Evolutionary conservation across 2,113 vertebrate genomes (phyloP), one percentile per base, ranked within the genome.

Genomic region (Pitta sordida): DNA sequence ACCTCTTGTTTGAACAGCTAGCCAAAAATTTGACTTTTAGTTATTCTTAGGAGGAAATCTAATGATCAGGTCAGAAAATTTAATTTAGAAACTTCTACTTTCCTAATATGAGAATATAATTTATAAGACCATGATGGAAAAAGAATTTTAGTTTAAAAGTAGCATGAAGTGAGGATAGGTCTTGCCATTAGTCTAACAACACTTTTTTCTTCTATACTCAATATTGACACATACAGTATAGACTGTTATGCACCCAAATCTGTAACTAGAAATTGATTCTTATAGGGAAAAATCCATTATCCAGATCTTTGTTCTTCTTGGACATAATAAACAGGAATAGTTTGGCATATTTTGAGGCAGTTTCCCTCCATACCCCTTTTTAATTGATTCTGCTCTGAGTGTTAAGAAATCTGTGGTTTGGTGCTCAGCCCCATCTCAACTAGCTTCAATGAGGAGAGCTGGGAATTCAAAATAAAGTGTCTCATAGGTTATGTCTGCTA

Each of bases 401-500:
- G 51, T 93, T 52, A 64, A 90, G 56, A 86, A 92, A 89, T 48
- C 9, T 56, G 58, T 44, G 39, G 29, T 65, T 93, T 60, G 53
- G 37, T 90, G 73, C 67, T 86, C 13, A 1, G 84, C 52, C 59
- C 56, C 53, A 68, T 94, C 91, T 79, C 77, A 94, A 85, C 86
- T 69, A 77, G 69, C 83, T 90, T 95, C 80, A 73, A 56, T 67
- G 41, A 78, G 65, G 64, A 68, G 64, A 81, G 18, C 84, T 94
- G 94, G 64, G 83, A 88, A 94, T 96, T 96, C 74, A 85, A 94
- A 96, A 93, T 83, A 88, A 94, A 92, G 83, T 77, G 76, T 96
- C 95, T 96, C 96, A 90, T 53, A 94, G 95, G 91, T 91, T 91
- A 92, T 89, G 96, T 94, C 97, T 97, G 94, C 97, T 98, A 96